Base-by-base conservation (phyloP, 2,797 vertebrate genomes). In the Lateolabrax maculatus region DNA sequence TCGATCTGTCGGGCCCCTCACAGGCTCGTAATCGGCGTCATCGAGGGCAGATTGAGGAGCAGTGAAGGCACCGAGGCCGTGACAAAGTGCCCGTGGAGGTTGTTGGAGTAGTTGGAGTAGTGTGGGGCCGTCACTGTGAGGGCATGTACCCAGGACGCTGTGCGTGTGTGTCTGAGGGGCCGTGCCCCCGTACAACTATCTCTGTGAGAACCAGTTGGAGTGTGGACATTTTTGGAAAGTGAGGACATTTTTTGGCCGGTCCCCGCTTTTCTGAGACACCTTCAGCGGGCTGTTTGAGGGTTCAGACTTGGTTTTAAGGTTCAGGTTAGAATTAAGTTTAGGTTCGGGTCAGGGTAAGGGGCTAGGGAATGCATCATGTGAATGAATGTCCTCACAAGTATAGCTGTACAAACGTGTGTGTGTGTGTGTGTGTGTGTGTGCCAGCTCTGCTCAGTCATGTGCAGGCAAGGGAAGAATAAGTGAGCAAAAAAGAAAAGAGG, bases 11-110 rank as follows among this genome's bases (percentile, higher is more conserved):
- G 87, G 87, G 69, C 80, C 43, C 79, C 83, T 89, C 70, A 80
- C 83, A 89, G 83, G 77, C 82, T 90, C 84, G 81, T 86, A 66
- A 91, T 80, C 76, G 41, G 78, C 87, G 90, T 88, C 89, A 85
- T 88, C 83, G 62, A 85, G 89, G 79, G 85, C 85, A 89, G 87
- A 93, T 77, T 72, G 87, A 90, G 81, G 64, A 75, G 83, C 84
- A 53, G 58, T 85, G 63, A 90, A 89, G 85, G 83, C 77, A 58
- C 80, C 5, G 48, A 72, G 87, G 85, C 76, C 77, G 67, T 82
- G 90, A 90, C 80, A 73, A 73, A 83, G 83, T 84, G 87, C 56
- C 76, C 1, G 46, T 51, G 48, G 88, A 90, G 88, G 84, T 76
- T 83, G 86, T 82, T 78, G 53, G 80, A 85, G 78, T 75, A 84